phyloP scores from a whole-genome alignment of 2,797 vertebrate genomes.

The Phataginus tricuspis region DNA sequence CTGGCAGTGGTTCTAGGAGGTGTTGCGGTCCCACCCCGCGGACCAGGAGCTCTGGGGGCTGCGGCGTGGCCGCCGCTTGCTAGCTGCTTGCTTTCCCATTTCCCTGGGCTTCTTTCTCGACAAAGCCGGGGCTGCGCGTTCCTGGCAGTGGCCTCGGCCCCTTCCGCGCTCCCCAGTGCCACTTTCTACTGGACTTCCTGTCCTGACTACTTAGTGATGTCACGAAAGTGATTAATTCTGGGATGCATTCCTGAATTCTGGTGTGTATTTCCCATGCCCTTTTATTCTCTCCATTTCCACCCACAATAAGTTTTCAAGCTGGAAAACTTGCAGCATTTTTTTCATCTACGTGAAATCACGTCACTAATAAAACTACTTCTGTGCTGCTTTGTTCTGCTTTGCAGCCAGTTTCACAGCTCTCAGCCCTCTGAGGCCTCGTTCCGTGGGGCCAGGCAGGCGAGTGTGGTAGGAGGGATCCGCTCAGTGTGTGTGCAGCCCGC shows the following conservation, averaged over 20 bases:
- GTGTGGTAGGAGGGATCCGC: background rate
- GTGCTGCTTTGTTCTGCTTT: background rate
- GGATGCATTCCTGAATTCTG: background rate
- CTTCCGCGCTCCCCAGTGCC: background rate
- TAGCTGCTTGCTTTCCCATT: background rate
- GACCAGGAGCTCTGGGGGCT: background rate
- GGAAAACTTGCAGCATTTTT: background rate
- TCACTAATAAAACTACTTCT: constrained; percentile 50
- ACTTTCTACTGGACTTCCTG: constrained; percentile 14
- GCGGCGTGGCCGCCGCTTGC: too few species aligned
- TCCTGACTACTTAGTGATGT: background rate
- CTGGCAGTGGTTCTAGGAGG: background rate
- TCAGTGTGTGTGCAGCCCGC: background rate
- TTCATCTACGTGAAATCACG: constrained; percentile 43
- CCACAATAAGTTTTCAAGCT: constrained; percentile 42
- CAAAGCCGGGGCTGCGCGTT: background rate
- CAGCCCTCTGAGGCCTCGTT: constrained; percentile 21
- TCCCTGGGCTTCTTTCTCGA: background rate
- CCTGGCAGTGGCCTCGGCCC: background rate
- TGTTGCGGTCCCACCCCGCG: background rate
- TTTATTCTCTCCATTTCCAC: background rate
- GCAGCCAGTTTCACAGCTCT: background rate
- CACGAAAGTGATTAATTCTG: background rate
- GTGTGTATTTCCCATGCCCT: background rate
- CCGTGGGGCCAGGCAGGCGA: background rate